Base-by-base conservation (phyloP, 2,113 vertebrate species). In the Barbus barbus region DNA sequence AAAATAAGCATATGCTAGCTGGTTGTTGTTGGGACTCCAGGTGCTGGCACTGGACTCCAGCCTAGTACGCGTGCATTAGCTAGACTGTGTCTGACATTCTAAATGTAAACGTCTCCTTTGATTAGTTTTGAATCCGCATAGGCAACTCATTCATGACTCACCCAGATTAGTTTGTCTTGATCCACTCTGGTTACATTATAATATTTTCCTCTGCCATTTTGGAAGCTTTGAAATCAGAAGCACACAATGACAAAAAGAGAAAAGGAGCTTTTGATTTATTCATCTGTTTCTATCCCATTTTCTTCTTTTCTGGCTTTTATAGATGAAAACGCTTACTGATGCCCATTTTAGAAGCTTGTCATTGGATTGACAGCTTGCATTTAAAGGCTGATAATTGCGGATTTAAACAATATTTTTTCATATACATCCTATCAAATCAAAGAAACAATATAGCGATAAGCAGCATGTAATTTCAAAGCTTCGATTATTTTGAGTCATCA, bases 151-250 rank as follows among this genome's bases (percentile, higher is more conserved):
- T 38, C 78, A 63, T 38, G 78, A 84, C 83, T 84, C 79, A 67
- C 18, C 51, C 69, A 77, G 73, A 84, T 82, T 78, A 78, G 22
- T 84, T 73, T 56, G 20, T n/a, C 8, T 56, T 56, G 53, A 56
- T 53, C 18, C 51, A 53, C n/a, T 56, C 3, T 72, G 67, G 61
- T 74, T 16, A 46, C 26, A 60, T 63, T 38, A 44, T 72, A 61
- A 53, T 76, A 61, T 78, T 53, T 56, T 84, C 71, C n/a, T 60
- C 71, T 76, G 78, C 60, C 69, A 41, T 41, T 72, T 48, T 61
- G 41, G 83, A 73, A 31, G 81, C 78, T 72, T 84, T 84, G 72
- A 76, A 48, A 60, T 87, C 16, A 69, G n/a, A 78, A 31, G 82
- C 71, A 33, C 74, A 67, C 13, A 31, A 41, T 72, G 78, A 84